Base-by-base conservation (phyloP, 2,797 vertebrate species). In the Amniataba percoides region DNA sequence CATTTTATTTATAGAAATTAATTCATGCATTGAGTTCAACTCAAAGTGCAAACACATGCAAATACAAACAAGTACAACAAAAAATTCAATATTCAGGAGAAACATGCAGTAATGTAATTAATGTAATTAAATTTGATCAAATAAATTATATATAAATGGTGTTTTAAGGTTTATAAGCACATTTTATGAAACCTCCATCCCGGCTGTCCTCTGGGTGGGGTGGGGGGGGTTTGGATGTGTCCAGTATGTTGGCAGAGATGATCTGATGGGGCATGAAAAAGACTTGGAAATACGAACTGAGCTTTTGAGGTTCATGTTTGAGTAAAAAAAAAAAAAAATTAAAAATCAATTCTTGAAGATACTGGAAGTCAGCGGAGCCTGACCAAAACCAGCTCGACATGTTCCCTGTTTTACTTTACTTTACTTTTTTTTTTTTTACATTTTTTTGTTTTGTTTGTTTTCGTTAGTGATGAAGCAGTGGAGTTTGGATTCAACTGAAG, bases 391-490 rank as follows among this genome's bases (percentile, higher is more conserved):
- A 53, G 6, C 18, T 18, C 18, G 67, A 80, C 63, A 48, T 39
- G 16, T 18, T 15, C 65, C 36, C 57, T 7, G 18, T 51, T 61
- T 59, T 31, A 31, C n/a, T n/a, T n/a, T n/a, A n/a, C n/a, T n/a
- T n/a, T n/a, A n/a, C n/a, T n/a, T 31, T 31, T 31, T 3, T 31
- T 31, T 31, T 3, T 31, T 31, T 31, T 31, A 31, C 27, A 31
- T 31, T 31, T 65, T 78, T 56, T 42, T 80, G 75, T 57, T 18
- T 60, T 57, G 27, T 63, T 78, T 56, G 40, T 78, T 79, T 56
- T 18, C 56, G 53, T 66, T 51, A 23, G 60, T 15, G 48, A n/a
- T 72, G 14, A n/a, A 6, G 55, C 51, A 4, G 59, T 16, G 16
- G 58, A 56, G 57, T 56, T 78, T 36, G 13, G 64, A 63, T 62